Percentiles rank a stretch among this genome's conserved stretches.
Evolutionary conservation across 2,888 invertebrate species (phyloP).

Genomic region (Pocota personata): DNA sequence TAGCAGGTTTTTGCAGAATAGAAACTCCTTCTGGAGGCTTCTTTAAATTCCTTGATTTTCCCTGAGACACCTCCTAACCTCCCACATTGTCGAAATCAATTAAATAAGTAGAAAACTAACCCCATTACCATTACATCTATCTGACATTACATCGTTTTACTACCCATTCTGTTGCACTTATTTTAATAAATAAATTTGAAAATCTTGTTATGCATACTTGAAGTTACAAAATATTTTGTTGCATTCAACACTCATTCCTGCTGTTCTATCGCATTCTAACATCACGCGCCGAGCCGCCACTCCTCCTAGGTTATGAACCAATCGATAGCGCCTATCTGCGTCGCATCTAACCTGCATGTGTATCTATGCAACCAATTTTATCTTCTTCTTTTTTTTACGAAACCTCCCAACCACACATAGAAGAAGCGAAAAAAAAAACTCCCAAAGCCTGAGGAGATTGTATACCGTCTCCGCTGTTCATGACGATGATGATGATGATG

Average conservation of each 20-base stretch:
- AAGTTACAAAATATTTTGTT: slow-evolving; percentile 36
- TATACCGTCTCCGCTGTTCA: slow-evolving; percentile 14
- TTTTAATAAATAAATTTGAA: slow-evolving; percentile 4
- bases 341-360: slow-evolving; percentile 64
- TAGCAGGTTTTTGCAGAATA: too few species aligned
- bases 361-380: slow-evolving; percentile 50
- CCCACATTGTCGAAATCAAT: too few species aligned
- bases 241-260: slow-evolving; percentile 41
- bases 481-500: slow-evolving; percentile 47
- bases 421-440: slow-evolving; percentile 7
- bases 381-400: slow-evolving; percentile 7
- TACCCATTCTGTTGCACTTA: background rate
- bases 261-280: slow-evolving; percentile 52
- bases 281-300: slow-evolving; percentile 24
- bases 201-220: background rate
- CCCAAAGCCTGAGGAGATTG: slow-evolving; percentile 35
- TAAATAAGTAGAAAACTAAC: too few species aligned
- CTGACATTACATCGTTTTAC: background rate
- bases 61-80: too few species aligned
- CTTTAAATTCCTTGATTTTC: too few species aligned
- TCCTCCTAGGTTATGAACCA: slow-evolving; percentile 59
- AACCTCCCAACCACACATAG: slow-evolving; percentile 20
- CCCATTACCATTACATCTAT: too few species aligned
- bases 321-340: slow-evolving; percentile 64
- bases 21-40: too few species aligned